Evolutionary conservation across 2,797 vertebrate genomes (phyloP).

Genomic region (Anabas testudineus): DNA sequence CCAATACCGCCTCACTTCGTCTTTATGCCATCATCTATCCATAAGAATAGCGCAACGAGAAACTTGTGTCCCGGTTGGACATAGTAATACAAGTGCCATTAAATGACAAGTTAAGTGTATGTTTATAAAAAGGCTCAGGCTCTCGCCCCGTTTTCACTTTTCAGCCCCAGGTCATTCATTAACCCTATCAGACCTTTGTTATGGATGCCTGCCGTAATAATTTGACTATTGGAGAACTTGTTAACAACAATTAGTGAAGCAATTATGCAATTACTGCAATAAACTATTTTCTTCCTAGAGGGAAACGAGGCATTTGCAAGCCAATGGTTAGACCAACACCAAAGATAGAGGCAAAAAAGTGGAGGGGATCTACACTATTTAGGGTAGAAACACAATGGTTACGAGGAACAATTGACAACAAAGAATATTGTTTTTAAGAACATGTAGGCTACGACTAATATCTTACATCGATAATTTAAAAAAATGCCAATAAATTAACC

Average conservation of each 20-base stretch:
- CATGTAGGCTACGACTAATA: background rate
- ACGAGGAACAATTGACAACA: too few relatives aligned
- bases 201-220: conserved; percentile 81
- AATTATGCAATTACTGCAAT: conserved; percentile 89
- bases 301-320: conserved; percentile 78
- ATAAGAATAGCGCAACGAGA: conserved; percentile 76
- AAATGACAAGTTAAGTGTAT: conserved; percentile 82
- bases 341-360: conserved; percentile 16
- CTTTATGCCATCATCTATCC: conserved; percentile 46
- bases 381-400: conserved; percentile 2
- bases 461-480: background rate
- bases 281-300: conserved; percentile 74
- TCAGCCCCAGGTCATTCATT: conserved; percentile 83
- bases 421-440: too few relatives aligned
- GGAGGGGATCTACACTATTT: conserved; percentile 6
- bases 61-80: conserved; percentile 71
- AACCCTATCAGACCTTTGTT: conserved; percentile 79
- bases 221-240: conserved; percentile 83
- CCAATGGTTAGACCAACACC: conserved; percentile 66
- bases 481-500: background rate
- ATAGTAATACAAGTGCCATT: conserved; percentile 70
- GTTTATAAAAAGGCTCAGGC: conserved; percentile 74
- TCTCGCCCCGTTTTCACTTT: conserved; percentile 71
- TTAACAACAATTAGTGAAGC: conserved; percentile 89
- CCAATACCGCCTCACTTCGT: conserved; percentile 22